Percentiles rank a stretch among this genome's conserved stretches.
phyloP scores from a whole-genome alignment of 2,888 invertebrate genomes.

The Caenorhabditis imperialis region DNA sequence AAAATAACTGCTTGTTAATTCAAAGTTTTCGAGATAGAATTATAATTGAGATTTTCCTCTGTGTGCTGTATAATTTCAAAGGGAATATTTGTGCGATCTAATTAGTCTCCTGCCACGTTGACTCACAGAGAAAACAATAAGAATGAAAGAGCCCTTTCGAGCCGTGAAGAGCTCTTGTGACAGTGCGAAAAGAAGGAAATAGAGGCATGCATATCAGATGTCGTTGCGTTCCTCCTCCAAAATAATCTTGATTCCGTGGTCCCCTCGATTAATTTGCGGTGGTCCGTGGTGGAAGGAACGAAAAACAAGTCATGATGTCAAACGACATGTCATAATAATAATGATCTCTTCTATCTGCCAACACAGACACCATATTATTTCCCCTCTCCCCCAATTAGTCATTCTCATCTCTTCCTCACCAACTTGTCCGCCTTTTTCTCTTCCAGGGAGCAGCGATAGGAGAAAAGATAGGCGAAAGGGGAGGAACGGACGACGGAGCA shows the following conservation, averaged over 20 bases:
- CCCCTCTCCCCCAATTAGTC: conserved; percentile 3
- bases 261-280: conserved; percentile 14
- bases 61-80: conserved; percentile 5
- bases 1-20: too few relatives aligned
- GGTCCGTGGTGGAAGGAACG: background rate
- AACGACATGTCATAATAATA: conserved; percentile 24
- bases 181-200: too few relatives aligned
- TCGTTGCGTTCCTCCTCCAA: conserved; percentile 10
- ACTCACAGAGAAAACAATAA: conserved; percentile 4
- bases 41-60: too few relatives aligned
- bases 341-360: background rate
- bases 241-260: conserved; percentile 2
- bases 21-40: too few relatives aligned
- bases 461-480: background rate
- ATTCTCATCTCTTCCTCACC: conserved; percentile 5
- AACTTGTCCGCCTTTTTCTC: background rate
- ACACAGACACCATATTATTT: background rate
- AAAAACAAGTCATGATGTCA: background rate
- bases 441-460: background rate
- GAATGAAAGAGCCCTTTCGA: conserved; percentile 2
- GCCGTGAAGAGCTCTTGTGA: conserved; percentile 6
- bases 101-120: conserved; percentile 3
- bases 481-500: background rate
- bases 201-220: conserved; percentile 44
- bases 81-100: too few relatives aligned